Base-by-base conservation (phyloP, 2,888 invertebrate genomes). In the Tenodera sinensis region DNA sequence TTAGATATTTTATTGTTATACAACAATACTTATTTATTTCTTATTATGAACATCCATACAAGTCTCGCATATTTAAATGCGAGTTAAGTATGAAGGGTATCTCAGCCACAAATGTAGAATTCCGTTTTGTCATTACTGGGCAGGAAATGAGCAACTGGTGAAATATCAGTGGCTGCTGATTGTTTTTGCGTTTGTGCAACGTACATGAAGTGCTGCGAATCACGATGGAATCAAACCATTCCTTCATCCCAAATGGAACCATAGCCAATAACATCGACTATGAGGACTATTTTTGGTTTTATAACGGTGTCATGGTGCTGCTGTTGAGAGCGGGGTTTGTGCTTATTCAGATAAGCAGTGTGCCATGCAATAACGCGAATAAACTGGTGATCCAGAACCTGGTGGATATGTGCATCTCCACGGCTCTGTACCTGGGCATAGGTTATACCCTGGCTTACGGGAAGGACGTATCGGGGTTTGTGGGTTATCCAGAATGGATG, bases 301-400 rank as follows among this genome's bases (percentile, higher is more conserved):
- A 9, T 25, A 14, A 84, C 28, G 54, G 28, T 20, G 12, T 20
- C 14, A 34, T 87, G n/a, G 28, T 30, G 28, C 30, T 90, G 27
- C 84, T 92, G 42, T 90, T 91, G 12, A 91, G 92, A 90, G 89
- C 91, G 83, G 92, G 92, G 25, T 92, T 92, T 83, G 90, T 92
- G 42, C 88, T 92, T 27, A 90, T 92, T 20, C 93, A 93, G 91
- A 90, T 93, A 15, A 93, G 93, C 34, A 92, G 92, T 88, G 92
- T 93, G 83, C 93, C 93, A 12, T 91, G 92, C 27, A 92, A 92
- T 89, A 93, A 93, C 90, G 92, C 93, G 0, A 93, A 93, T 88
- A 91, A 92, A 82, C 92, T 93, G 28, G 90, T 93, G 1, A 91
- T 93, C 4, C 92, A 93, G 25, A 93, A 93, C 90, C 90, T 93